phyloP scores from a whole-genome alignment of 2,797 vertebrate genomes.

The Apodemus agrarius region DNA sequence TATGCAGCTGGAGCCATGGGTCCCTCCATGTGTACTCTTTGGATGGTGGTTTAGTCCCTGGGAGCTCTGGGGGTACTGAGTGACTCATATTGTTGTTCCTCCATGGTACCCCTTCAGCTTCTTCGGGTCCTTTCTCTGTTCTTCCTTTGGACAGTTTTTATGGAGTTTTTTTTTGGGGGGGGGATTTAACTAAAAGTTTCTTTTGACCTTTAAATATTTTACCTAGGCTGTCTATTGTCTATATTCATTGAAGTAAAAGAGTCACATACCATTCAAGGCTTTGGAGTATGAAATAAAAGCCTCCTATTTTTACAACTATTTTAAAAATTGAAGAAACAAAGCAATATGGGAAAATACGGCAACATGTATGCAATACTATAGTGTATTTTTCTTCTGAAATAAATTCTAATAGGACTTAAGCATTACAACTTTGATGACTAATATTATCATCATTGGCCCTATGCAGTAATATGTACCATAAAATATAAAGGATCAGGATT shows the following conservation, averaged over 20 bases:
- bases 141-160: not conserved
- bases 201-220: slow-evolving; percentile 31
- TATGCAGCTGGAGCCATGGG: no score
- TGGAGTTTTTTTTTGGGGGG: not conserved
- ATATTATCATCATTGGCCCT: slow-evolving; percentile 49
- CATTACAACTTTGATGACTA: slow-evolving; percentile 6
- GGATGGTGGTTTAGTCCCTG: no score
- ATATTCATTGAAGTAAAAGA: not conserved
- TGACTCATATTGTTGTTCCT: no score
- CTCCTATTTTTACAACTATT: slow-evolving; percentile 52
- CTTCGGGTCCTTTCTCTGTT: no score
- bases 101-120: no score
- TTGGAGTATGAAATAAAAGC: slow-evolving; percentile 30
- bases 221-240: not conserved
- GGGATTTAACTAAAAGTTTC: slow-evolving; percentile 11
- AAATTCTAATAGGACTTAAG: slow-evolving; percentile 18
- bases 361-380: not conserved
- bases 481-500: slow-evolving; percentile 45
- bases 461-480: slow-evolving; percentile 7
- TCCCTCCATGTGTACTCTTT: no score
- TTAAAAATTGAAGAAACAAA: not conserved
- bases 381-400: not conserved
- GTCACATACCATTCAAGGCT: slow-evolving; percentile 43
- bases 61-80: no score
- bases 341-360: slow-evolving; percentile 18